Percentiles rank a stretch among this genome's conserved stretches.
Evolutionary conservation across 2,113 vertebrate species (phyloP).

Genomic region (Scophthalmus maximus): DNA sequence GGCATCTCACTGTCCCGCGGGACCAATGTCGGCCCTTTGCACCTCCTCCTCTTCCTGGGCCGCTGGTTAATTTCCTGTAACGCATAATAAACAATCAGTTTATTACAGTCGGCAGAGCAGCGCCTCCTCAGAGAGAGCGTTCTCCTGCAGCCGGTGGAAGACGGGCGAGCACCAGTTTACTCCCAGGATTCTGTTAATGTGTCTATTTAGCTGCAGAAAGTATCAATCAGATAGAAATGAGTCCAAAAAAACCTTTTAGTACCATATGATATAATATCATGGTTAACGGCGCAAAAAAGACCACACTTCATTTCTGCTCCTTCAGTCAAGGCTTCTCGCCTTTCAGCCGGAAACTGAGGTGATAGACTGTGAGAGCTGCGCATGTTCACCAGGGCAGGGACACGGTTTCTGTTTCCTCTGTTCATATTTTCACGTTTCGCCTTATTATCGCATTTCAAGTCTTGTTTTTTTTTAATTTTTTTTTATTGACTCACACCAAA

Average conservation of each 20-base stretch:
- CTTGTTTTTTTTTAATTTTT: no score
- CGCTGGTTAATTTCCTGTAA: slow-evolving; percentile 81
- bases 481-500: no score
- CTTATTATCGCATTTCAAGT: no score
- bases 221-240: slow-evolving; percentile 55
- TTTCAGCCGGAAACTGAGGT: neutral
- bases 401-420: no score
- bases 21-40: slow-evolving; percentile 67
- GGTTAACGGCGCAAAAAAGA: no score
- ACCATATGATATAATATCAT: neutral
- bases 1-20: slow-evolving; percentile 40
- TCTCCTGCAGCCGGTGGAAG: slow-evolving; percentile 53
- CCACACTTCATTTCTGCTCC: neutral
- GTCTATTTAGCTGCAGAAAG: slow-evolving; percentile 42
- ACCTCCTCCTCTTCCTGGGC: slow-evolving; percentile 66
- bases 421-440: no score
- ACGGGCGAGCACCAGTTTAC: slow-evolving; percentile 35
- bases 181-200: slow-evolving; percentile 38
- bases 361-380: no score
- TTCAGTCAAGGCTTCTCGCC: slow-evolving; percentile 10
- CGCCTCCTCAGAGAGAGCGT: slow-evolving; percentile 61
- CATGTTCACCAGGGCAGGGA: no score
- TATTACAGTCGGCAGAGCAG: slow-evolving; percentile 71
- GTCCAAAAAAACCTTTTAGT: neutral
- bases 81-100: slow-evolving; percentile 80